Base-by-base conservation (phyloP, 2,113 vertebrate species). In the Mirounga angustirostris region DNA sequence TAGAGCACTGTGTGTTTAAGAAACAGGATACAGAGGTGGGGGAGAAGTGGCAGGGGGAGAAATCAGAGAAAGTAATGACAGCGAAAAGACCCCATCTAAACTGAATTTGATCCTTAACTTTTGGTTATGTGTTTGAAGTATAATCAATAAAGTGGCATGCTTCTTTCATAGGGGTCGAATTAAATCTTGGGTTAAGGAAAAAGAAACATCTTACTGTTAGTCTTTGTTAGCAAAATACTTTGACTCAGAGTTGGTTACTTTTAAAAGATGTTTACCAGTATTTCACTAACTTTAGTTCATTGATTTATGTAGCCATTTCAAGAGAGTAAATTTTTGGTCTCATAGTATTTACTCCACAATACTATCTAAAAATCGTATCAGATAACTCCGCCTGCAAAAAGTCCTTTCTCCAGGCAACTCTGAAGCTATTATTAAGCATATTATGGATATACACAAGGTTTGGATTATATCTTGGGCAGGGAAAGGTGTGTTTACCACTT, bases 401-500 rank as follows among this genome's bases (percentile, higher is more conserved):
- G 50, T 92, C 97, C 93, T 97, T 93, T 97, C 94, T 98, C 86
- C 71, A 91, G 96, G 97, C 94, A 86, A 95, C 83, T 73, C 52
- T 83, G 78, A 92, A 92, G 79, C 63, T 97, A 78, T 96, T 95
- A 93, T 94, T 94, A 97, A 97, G 92, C 50, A 82, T 92, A 93
- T 95, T 93, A 93, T 95, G 76, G 83, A 95, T 74, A 78, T 76
- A 89, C 28, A 82, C 59, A 86, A 95, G 36, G n/a, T 58, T 96
- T 91, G 95, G 95, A 92, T 95, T 97, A 69, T 96, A 94, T 93
- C 61, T 58, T 81, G 88, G 82, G 18, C 36, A 97, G 88, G 71
- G 82, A 96, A 98, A 97, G 95, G 89, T 94, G 90, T 98, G 82
- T 97, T 98, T 97, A 95, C 93, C 76, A 89, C 95, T 80, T 93